Base-by-base conservation (phyloP, 2,888 invertebrate species). In the Plebejus argus region DNA sequence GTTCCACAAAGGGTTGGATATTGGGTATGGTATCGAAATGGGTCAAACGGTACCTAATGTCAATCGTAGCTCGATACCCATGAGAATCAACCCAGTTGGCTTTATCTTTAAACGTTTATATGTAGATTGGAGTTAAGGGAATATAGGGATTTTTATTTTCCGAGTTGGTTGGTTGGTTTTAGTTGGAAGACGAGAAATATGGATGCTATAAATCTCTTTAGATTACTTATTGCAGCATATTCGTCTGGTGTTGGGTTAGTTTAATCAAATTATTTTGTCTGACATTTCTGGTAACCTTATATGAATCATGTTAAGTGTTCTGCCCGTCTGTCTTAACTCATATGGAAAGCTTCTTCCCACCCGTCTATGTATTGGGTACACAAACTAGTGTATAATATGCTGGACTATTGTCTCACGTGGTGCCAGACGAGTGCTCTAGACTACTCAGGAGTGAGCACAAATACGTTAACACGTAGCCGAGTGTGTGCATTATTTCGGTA, bases 341-440 rank as follows among this genome's bases (percentile, higher is more conserved):
- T 23, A 20, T 61, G 8, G 20, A 23, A 23, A 61, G 23, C 23
- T 23, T 4, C 23, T 23, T 61, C 61, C 61, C 23, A 23, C 61
- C 23, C 12, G 23, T 4, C 61, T 61, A 20, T 61, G 61, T 61
- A 23, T 23, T 20, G 56, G 56, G n/a, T 20, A 18, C n/a, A 20
- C 39, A 45, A 45, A 20, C 66, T 66, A 6, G 15, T 66, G 66
- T 66, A 66, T 66, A 66, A 66, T 66, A 66, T 66, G 66, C 33
- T 2, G 56, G 28, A 66, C 28, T 66, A 66, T 66, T 66, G 66
- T 66, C 66, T 66, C 23, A 23, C 66, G 66, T 66, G 66, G 66
- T 66, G 66, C 66, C 66, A 66, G 66, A 66, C 66, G 28, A 66
- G 66, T 28, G 66, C 66, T 66, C 66, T 12, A 28, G 66, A 66